A percentile compares a stretch with the other conserved stretches of the same genome.
These are phyloP conservation scores for Macroglossus sobrinus DNA, from an alignment of 2,113 vertebrate genomes.

Conservation along the genomic window DNA sequence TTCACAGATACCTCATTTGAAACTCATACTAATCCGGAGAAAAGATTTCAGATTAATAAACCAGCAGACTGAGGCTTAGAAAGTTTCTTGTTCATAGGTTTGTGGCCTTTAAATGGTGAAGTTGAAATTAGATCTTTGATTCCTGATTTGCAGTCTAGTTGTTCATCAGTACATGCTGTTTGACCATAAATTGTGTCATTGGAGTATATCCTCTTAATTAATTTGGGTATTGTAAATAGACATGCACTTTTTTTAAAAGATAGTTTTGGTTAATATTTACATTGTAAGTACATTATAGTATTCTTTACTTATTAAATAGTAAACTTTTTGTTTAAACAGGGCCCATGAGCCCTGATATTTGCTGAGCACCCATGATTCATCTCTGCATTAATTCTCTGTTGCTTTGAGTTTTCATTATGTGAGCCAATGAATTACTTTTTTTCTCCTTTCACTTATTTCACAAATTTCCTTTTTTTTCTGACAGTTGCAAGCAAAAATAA, in stretches of 20 bases:
- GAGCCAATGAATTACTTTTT: background rate
- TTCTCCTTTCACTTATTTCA: background rate
- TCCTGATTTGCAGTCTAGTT: background rate
- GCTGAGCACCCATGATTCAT: background rate
- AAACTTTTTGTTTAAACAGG: background rate
- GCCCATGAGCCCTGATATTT: background rate
- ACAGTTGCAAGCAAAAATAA: background rate
- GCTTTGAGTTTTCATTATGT: background rate
- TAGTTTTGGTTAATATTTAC: background rate
- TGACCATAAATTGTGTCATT: background rate
- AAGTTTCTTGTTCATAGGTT: background rate
- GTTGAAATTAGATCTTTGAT: background rate
- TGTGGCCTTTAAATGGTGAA: background rate
- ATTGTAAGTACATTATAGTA: background rate
- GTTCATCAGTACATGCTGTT: background rate
- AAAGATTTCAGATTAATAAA: background rate
- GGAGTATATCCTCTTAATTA: background rate
- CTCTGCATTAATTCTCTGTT: background rate
- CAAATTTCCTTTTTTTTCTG: background rate
- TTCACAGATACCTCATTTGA: background rate
- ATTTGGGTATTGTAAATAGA: background rate
- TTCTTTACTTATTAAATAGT: background rate
- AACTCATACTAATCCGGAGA: background rate
- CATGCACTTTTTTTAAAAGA: background rate
- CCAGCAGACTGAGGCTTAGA: background rate